Evolutionary conservation across 2,113 vertebrate genomes (phyloP).

Genomic region (Tenebrosternarchus preto): DNA sequence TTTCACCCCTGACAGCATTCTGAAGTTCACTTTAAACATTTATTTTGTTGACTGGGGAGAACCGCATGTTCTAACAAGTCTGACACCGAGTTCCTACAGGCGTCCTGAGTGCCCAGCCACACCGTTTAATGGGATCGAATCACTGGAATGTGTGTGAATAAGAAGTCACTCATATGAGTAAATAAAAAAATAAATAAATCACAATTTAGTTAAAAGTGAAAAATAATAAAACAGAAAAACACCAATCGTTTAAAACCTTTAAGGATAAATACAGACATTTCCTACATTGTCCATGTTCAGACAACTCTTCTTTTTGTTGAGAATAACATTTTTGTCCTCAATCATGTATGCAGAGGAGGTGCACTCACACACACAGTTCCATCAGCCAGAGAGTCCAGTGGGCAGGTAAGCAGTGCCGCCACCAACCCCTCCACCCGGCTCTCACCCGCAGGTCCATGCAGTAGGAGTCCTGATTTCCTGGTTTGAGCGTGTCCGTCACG

Average conservation of each 20-base stretch:
- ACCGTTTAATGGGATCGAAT: too few relatives aligned
- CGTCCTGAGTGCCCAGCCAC: too few relatives aligned
- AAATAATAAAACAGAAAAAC: not conserved
- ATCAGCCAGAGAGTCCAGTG: not conserved
- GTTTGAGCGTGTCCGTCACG: slow-evolving; percentile 57
- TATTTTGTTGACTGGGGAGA: not conserved
- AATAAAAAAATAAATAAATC: too few relatives aligned
- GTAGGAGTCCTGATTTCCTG: slow-evolving; percentile 68
- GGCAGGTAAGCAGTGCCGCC: too few relatives aligned
- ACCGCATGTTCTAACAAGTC: not conserved
- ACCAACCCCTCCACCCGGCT: too few relatives aligned
- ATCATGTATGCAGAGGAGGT: slow-evolving; percentile 8
- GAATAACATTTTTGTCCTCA: slow-evolving; percentile 2
- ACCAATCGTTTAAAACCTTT: slow-evolving; percentile 45
- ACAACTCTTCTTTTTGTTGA: not conserved
- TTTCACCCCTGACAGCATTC: not conserved
- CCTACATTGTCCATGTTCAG: slow-evolving; percentile 41
- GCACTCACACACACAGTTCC: not conserved
- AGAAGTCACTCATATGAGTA: not conserved
- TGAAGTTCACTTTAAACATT: not conserved
- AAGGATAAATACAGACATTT: slow-evolving; percentile 53
- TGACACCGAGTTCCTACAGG: too few relatives aligned
- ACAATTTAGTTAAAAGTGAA: not conserved
- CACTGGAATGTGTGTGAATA: not conserved
- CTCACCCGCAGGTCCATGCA: slow-evolving; percentile 57